phyloP scores from a whole-genome alignment of 2,797 vertebrate species.

The Sebastolobus alascanus region DNA sequence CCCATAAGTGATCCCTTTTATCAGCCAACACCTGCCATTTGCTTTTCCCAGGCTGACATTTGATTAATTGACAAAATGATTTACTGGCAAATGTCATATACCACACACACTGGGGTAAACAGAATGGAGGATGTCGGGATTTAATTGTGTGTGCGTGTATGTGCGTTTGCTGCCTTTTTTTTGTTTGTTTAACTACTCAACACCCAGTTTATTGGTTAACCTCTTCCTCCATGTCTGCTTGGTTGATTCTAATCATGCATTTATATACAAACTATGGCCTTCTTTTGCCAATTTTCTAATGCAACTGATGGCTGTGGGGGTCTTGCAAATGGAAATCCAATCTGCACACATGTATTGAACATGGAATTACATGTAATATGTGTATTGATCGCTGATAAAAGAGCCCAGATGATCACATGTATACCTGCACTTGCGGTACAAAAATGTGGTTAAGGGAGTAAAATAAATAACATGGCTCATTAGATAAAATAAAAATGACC shows the following conservation, averaged over 20 bases:
- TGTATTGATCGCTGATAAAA: neutral
- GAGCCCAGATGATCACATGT: neutral
- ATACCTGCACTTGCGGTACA: neutral
- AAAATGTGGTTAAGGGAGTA: neutral
- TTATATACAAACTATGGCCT: neutral
- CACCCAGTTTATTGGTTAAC: neutral
- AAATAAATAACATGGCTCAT: neutral
- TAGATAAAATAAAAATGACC: neutral
- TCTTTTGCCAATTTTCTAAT: neutral
- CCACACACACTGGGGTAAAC: conserved; percentile 21
- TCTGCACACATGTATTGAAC: conserved; percentile 6
- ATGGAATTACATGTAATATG: neutral
- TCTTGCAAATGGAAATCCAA: conserved; percentile 3
- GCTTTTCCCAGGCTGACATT: conserved; percentile 71
- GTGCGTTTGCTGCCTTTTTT: neutral
- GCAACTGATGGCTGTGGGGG: neutral
- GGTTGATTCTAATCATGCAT: conserved; percentile 16
- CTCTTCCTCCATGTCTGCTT: neutral
- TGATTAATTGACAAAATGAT: conserved; percentile 73
- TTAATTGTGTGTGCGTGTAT: conserved; percentile 6
- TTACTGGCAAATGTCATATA: conserved; percentile 76
- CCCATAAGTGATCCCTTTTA: conserved; percentile 46
- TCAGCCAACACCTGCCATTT: conserved; percentile 69
- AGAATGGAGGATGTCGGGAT: conserved; percentile 15
- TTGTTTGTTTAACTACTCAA: neutral